phyloP scores from a whole-genome alignment of 2,113 vertebrate species.

The Pampusana beccarii region DNA sequence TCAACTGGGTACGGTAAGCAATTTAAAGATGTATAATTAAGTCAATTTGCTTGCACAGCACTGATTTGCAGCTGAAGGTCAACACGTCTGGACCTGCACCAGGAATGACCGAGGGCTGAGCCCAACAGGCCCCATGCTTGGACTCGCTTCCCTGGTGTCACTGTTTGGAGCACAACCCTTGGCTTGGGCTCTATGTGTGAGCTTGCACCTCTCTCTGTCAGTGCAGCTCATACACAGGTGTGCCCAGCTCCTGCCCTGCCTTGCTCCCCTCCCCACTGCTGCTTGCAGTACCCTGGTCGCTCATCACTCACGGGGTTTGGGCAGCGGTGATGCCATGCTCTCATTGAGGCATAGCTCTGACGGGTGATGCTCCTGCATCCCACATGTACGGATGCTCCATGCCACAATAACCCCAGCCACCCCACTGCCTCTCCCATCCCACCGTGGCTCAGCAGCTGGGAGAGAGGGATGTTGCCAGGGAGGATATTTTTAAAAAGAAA shows the following conservation, averaged over 20 bases:
- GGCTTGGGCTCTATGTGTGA: accelerated
- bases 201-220: neutral
- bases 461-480: too few relatives aligned
- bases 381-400: accelerated
- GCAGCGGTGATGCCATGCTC: accelerated
- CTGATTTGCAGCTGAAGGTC: neutral
- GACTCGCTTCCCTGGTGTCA: accelerated
- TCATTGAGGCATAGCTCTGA: neutral
- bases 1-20: neutral
- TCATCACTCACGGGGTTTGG: accelerated
- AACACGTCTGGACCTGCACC: neutral
- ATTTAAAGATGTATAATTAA: neutral
- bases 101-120: neutral
- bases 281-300: accelerated
- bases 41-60: neutral
- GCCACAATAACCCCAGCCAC: accelerated
- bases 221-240: neutral
- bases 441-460: neutral
- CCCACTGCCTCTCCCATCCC: neutral
- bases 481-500: neutral
- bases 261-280: accelerated
- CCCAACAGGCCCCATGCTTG: accelerated
- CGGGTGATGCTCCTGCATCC: neutral
- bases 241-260: neutral
- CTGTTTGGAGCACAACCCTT: neutral